A percentile compares a stretch with the other conserved stretches of the same genome.
Conservation (phyloP, 2,797 vertebrate genomes). For the Acomys russatus region DNA sequence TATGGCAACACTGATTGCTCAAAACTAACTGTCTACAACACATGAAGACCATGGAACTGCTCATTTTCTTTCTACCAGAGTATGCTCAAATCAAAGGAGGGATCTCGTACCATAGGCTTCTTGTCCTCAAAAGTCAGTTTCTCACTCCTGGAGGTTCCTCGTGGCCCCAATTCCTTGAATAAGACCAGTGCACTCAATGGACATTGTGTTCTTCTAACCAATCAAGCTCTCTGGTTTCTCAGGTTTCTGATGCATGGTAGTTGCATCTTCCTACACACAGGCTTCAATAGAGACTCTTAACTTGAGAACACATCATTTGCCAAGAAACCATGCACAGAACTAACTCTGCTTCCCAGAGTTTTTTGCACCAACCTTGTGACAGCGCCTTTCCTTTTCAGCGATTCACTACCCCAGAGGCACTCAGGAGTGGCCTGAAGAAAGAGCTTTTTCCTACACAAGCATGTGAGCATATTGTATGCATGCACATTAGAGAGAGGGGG, state of each 20-base stretch:
- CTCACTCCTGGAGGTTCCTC: neutral
- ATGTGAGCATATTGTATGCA: neutral
- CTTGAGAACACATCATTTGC: slow-evolving; percentile 49
- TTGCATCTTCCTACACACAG: slow-evolving; percentile 40
- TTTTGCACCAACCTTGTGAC: neutral
- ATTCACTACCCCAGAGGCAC: neutral
- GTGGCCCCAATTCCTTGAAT: neutral
- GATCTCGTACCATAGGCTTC: neutral
- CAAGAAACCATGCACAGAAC: neutral
- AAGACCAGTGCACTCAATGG: neutral
- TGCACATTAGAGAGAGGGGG: neutral
- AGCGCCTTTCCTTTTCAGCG: neutral
- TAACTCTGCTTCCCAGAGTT: slow-evolving; percentile 11
- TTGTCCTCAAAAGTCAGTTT: neutral
- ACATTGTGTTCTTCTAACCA: neutral
- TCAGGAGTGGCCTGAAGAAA: neutral
- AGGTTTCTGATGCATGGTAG: slow-evolving; percentile 43
- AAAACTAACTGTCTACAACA: slow-evolving; percentile 16
- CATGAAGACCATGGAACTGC: neutral
- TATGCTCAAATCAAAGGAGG: neutral
- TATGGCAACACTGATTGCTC: neutral
- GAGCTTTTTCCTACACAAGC: slow-evolving; percentile 4
- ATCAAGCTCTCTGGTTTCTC: slow-evolving; percentile 24
- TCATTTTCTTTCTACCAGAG: neutral
- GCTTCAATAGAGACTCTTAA: slow-evolving; percentile 48